Percentiles rank a stretch among this genome's conserved stretches.
Conservation (phyloP, 2,888 invertebrate genomes). For the Troides aeacus region DNA sequence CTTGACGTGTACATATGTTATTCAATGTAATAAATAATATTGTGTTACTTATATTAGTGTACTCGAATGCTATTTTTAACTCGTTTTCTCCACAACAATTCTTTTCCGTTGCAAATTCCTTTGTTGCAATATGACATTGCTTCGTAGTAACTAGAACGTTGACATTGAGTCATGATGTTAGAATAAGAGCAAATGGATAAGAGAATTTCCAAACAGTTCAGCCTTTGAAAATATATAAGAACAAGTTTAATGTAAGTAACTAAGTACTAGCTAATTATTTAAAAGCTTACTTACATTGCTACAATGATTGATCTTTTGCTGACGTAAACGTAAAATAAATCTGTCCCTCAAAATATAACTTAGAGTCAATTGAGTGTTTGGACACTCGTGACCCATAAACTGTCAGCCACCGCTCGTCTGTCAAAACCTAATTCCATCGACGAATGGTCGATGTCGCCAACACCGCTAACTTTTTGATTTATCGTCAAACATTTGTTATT, state of each 20-base stretch:
- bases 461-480: conserved; percentile 63
- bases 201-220: too few relatives aligned
- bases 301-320: not conserved
- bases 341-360: conserved; percentile 9
- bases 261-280: not conserved
- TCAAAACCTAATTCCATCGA: conserved; percentile 54
- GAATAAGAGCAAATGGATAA: not conserved
- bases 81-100: conserved; percentile 11
- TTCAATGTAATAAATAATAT: too few relatives aligned
- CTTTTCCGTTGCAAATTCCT: conserved; percentile 2
- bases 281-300: not conserved
- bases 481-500: conserved; percentile 60
- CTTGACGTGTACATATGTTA: too few relatives aligned
- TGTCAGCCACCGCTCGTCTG: conserved; percentile 44
- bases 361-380: conserved; percentile 26
- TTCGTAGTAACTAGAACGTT: conserved; percentile 8
- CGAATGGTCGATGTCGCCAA: conserved; percentile 53
- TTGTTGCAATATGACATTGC: conserved; percentile 12
- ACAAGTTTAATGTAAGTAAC: too few relatives aligned
- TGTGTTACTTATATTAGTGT: too few relatives aligned
- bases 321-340: not conserved
- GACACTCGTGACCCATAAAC: conserved; percentile 48
- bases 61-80: not conserved
- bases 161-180: conserved; percentile 17
- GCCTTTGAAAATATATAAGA: too few relatives aligned